Base-by-base conservation (phyloP, 2,888 invertebrate species). In the Blastobasis adustella region DNA sequence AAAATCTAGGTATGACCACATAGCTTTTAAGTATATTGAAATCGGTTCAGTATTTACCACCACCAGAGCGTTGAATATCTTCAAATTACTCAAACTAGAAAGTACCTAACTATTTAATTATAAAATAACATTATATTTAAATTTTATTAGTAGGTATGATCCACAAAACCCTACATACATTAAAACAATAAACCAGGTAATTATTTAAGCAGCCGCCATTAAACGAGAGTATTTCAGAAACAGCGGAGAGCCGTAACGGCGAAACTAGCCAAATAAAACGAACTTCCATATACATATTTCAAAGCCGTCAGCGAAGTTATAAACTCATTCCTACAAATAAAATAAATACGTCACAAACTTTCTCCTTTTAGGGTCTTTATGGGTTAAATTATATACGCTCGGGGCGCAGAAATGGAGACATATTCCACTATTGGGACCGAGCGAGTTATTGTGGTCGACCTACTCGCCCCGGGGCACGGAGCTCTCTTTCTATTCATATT, bases 351-450 rank as follows among this genome's bases (percentile, higher is more conserved):
- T 72, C 69, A 61, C 71, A 72, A 82, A 83, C 73, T 82, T 83
- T 79, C 70, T 73, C 76, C 76, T 77, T 77, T 76, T 72, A 72
- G 76, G 77, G 72, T 78, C 79, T 84, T 84, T 81, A 82, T 75
- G 73, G 73, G 78, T 73, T 78, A 82, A 87, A 86, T 84, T 84
- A 86, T 87, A 81, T 79, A 75, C 83, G 72, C 80, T 62, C 56
- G 69, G 83, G 81, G 82, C 72, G 71, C 67, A 76, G 76, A 79
- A 85, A 86, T 87, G 79, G 85, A 85, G 84, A 88, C 82, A 77
- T 78, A 87, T 78, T 68, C 76, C 65, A 75, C 87, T 76, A 73
- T 69, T 58, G 87, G 85, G 87, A 85, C 71, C 57, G 55, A 49
- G 58, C 60, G 75, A 82, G 81, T 78, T 81, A 79, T 81, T 70